Evolutionary conservation across 2,797 vertebrate genomes (phyloP).

Genomic region (Cryptoprocta ferox): DNA sequence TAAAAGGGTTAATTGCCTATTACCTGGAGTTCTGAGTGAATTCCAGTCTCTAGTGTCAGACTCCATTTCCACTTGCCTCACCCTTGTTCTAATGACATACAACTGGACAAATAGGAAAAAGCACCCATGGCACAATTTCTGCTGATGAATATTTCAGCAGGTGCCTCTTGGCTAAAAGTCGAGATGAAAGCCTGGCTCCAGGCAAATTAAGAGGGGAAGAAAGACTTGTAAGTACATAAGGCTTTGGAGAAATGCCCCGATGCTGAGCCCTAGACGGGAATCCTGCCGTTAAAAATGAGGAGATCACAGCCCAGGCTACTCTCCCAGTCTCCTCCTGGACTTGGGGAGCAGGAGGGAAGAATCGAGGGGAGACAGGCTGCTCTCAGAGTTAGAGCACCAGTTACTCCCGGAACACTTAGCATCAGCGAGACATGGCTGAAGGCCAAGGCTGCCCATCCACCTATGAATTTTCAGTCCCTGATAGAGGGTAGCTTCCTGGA

Average conservation of each 20-base stretch:
- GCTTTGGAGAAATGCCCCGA: constrained; percentile 83
- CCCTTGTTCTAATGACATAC: constrained; percentile 85
- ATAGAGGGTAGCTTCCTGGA: background rate
- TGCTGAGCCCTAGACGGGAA: constrained; percentile 82
- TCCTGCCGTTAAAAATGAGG: constrained; percentile 77
- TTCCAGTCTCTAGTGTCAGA: constrained; percentile 81
- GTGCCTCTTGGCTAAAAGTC: constrained; percentile 95
- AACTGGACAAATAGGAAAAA: constrained; percentile 91
- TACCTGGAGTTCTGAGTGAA: constrained; percentile 80
- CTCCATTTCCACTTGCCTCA: constrained; percentile 81
- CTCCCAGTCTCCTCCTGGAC: constrained; percentile 74
- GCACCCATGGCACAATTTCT: constrained; percentile 92
- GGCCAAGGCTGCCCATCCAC: background rate
- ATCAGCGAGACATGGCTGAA: background rate
- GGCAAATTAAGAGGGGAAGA: constrained; percentile 88
- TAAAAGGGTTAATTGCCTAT: constrained; percentile 84
- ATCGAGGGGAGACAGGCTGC: rapidly evolving
- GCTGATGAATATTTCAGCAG: constrained; percentile 95
- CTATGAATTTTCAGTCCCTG: background rate
- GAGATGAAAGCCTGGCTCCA: constrained; percentile 91
- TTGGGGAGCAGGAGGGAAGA: background rate
- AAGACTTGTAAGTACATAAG: constrained; percentile 85
- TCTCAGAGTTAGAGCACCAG: background rate
- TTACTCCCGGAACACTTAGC: background rate
- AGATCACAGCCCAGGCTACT: constrained; percentile 81